Base-by-base conservation (phyloP, 2,888 invertebrate genomes). In the Cancer borealis region DNA sequence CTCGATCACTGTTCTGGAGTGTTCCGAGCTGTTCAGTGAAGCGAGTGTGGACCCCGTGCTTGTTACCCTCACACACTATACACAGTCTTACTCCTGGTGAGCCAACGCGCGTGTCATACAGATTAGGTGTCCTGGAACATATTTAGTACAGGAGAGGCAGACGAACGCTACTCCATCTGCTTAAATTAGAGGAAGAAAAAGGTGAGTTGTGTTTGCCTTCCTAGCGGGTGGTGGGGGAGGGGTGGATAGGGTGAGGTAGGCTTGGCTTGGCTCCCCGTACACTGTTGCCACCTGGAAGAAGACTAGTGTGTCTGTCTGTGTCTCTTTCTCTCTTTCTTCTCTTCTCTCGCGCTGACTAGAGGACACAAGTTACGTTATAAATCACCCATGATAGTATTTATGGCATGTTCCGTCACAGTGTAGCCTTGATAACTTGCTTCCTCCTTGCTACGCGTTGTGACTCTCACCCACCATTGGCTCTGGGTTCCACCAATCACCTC, bases 341-440 rank as follows among this genome's bases (percentile, higher is more conserved):
- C 26, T n/a, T 12, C 73, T 79, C 73, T 26, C n/a, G 8, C 73
- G 26, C 26, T n/a, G 73, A 26, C 73, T 79, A 8, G 73, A 26
- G 10, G 73, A 79, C 30, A 79, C 73, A 79, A n/a, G 73, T 79
- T 79, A 4, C 26, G 73, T 79, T n/a, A 30, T 79, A 79, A 79
- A 79, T 79, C 73, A 79, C 26, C 73, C 10, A 5, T 21, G 26
- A n/a, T 4, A 79, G 26, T 79, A 79, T 79, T 79, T 79, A 79
- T 79, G 73, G 73, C 73, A 26, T 30, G 73, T 79, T 79, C 73
- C 26, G 73, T 26, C 73, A 79, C 73, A n/a, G 73, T n/a, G 73
- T 79, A 79, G 73, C 73, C 30, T 79, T 79, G 73, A 79, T 79
- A 79, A 79, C 73, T 79, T 26, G 73, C 26, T 79, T 79, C 73